phyloP scores from a whole-genome alignment of 1,140 invertebrate genomes.

The Leptopilina clavipes region DNA sequence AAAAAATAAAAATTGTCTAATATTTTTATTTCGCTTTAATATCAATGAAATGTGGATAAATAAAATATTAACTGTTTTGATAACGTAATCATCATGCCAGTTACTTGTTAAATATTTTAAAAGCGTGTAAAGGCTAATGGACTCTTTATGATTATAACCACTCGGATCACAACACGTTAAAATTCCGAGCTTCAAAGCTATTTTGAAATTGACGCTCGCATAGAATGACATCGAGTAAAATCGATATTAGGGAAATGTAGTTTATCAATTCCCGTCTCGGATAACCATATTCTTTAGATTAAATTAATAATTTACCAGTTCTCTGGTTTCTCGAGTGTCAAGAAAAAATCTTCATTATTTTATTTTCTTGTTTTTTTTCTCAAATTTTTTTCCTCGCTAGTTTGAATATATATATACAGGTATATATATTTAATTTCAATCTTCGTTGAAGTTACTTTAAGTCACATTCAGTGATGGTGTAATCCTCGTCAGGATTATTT shows the following conservation, averaged over 20 bases:
- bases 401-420: too few species aligned
- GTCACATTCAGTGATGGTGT: too few species aligned
- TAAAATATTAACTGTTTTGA: background rate
- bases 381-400: too few species aligned
- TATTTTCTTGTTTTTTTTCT: too few species aligned
- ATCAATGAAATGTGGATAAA: background rate
- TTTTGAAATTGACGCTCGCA: background rate
- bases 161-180: constrained; percentile 3
- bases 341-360: too few species aligned
- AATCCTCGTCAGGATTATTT: too few species aligned
- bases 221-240: background rate
- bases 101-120: background rate
- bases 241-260: background rate
- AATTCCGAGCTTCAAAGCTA: constrained; percentile 4
- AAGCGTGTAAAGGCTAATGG: constrained; percentile 2
- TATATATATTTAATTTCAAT: too few species aligned
- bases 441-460: too few species aligned
- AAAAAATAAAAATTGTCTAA: too few species aligned
- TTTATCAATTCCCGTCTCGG: background rate
- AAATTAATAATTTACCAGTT: background rate
- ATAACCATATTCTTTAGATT: background rate
- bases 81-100: background rate
- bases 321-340: too few species aligned
- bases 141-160: constrained; percentile 20
- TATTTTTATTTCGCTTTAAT: too few species aligned